phyloP scores from a whole-genome alignment of 2,113 vertebrate genomes.

The Paramisgurnus dabryanus region DNA sequence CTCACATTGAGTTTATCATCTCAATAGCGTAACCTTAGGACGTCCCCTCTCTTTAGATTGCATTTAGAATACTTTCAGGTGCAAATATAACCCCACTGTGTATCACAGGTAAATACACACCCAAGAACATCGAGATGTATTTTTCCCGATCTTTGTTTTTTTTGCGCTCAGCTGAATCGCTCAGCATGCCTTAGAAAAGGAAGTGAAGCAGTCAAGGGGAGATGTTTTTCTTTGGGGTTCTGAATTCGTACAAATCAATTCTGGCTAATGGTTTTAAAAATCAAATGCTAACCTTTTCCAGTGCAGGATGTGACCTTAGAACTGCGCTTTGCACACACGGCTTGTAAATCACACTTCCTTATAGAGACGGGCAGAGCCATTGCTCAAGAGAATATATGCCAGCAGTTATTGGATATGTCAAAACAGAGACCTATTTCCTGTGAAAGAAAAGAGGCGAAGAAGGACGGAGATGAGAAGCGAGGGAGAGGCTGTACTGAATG shows the following conservation, averaged over 20 bases:
- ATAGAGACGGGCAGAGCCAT: conserved; percentile 51
- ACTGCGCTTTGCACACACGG: conserved; percentile 54
- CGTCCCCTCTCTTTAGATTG: conserved; percentile 39
- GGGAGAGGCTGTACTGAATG: not conserved
- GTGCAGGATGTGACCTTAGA: conserved; percentile 55
- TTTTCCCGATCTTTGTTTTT: conserved; percentile 13
- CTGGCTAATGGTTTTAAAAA: conserved; percentile 58
- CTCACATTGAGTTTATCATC: conserved; percentile 52
- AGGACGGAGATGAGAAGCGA: conserved; percentile 15
- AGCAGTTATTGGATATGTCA: conserved; percentile 59
- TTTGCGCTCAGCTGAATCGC: conserved; percentile 44
- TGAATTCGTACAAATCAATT: conserved; percentile 61
- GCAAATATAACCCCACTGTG: conserved; percentile 25
- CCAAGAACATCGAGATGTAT: conserved; percentile 42
- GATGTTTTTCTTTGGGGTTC: conserved; percentile 44
- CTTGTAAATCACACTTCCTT: conserved; percentile 59
- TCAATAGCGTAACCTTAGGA: conserved; percentile 52
- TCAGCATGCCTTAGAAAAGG: conserved; percentile 48
- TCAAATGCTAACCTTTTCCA: conserved; percentile 63
- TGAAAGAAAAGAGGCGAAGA: conserved; percentile 42
- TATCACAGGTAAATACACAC: conserved; percentile 35
- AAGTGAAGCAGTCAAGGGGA: conserved; percentile 44
- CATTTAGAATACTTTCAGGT: conserved; percentile 50
- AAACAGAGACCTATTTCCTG: conserved; percentile 46
- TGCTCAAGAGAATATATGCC: conserved; percentile 54